These are phyloP conservation scores for Tetramorium bicarinatum DNA, from an alignment of 2,888 invertebrate species.

Conservation along the genomic window DNA sequence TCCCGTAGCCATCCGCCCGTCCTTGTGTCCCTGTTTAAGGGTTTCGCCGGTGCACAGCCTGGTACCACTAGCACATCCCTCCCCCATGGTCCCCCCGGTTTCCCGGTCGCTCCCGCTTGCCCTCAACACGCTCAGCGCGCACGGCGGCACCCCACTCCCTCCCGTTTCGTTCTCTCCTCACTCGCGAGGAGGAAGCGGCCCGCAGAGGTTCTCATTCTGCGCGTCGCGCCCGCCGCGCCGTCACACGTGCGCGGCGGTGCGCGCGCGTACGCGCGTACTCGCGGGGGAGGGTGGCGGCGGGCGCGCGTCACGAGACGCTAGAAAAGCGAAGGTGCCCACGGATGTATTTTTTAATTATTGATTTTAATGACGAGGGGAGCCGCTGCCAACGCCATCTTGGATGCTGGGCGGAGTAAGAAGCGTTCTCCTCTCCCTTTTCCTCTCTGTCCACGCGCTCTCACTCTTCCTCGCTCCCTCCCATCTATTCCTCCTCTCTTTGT, in stretches of 20 bases:
- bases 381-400: constrained; percentile 86
- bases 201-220: constrained; percentile 75
- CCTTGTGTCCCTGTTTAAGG: constrained; percentile 74
- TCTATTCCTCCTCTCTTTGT: constrained; percentile 50
- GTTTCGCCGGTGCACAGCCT: constrained; percentile 73
- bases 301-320: constrained; percentile 83
- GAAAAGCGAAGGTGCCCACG: constrained; percentile 85
- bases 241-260: constrained; percentile 60
- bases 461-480: constrained; percentile 61
- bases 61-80: constrained; percentile 76
- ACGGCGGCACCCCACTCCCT: constrained; percentile 65
- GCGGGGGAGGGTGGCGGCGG: constrained; percentile 74
- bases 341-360: constrained; percentile 87
- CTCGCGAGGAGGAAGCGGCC: constrained; percentile 63
- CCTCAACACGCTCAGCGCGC: constrained; percentile 50
- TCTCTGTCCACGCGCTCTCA: constrained; percentile 61
- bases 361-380: constrained; percentile 86
- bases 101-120: constrained; percentile 60
- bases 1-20: constrained; percentile 70
- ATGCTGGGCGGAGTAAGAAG: constrained; percentile 86
- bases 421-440: constrained; percentile 74
- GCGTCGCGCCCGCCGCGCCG: constrained; percentile 49
- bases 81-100: constrained; percentile 60
- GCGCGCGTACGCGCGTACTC: constrained; percentile 46
- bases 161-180: constrained; percentile 61